These are phyloP conservation scores for Sylvia atricapilla DNA, from an alignment of 2,113 vertebrate species.

Conservation along the genomic window DNA sequence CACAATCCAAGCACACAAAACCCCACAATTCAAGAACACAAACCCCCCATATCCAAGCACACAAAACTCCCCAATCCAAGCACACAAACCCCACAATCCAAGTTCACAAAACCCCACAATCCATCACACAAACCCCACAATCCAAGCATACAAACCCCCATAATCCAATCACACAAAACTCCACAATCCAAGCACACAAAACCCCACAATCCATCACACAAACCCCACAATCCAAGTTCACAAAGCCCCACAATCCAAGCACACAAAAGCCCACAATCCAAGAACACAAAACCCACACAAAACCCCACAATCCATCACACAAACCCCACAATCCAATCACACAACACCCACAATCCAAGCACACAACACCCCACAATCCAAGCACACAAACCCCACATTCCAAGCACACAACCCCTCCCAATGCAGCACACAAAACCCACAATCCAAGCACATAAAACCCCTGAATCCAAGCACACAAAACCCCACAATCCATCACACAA, in stretches of 20 bases:
- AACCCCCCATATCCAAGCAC: neutral
- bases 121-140: neutral
- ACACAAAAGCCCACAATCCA: neutral
- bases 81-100: neutral
- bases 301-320: neutral
- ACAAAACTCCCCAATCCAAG: neutral
- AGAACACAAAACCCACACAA: too few relatives aligned
- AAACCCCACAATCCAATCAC: neutral
- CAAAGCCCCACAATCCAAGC: neutral
- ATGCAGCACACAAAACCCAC: too few relatives aligned
- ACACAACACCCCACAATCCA: neutral
- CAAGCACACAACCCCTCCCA: too few relatives aligned
- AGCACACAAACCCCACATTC: neutral
- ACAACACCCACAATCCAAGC: neutral
- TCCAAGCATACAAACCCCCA: neutral
- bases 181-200: neutral
- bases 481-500: neutral
- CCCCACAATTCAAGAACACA: neutral
- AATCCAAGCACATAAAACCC: neutral
- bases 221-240: neutral
- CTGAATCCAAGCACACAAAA: neutral
- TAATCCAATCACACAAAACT: neutral
- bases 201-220: rapidly evolving
- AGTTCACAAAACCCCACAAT: too few relatives aligned
- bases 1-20: neutral